Conservation (phyloP, 2,888 invertebrate genomes). For the Lasioglossum figueresi region DNA sequence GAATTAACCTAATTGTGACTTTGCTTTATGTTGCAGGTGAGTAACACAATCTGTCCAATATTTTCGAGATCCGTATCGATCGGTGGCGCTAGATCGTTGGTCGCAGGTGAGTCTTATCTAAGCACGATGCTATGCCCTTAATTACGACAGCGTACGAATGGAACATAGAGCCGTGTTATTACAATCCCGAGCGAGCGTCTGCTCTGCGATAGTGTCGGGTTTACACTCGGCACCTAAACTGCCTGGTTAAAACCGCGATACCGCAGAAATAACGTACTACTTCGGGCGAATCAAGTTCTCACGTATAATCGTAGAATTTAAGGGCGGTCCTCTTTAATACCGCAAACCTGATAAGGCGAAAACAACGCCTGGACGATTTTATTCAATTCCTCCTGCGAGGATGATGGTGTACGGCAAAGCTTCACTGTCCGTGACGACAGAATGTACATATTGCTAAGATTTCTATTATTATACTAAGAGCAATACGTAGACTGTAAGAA, state of each 20-base stretch:
- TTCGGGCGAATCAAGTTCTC: conserved; percentile 17
- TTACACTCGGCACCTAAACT: conserved; percentile 11
- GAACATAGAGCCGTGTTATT: conserved; percentile 20
- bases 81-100: conserved; percentile 47
- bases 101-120: conserved; percentile 69
- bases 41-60: conserved; percentile 63
- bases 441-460: background rate
- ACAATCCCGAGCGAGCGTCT: conserved; percentile 23
- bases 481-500: background rate
- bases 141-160: conserved; percentile 18
- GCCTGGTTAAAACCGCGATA: conserved; percentile 11
- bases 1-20: conserved; percentile 6
- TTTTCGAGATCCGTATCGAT: conserved; percentile 24
- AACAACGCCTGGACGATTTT: background rate
- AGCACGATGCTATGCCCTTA: conserved; percentile 61
- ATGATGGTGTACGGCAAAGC: conserved; percentile 53
- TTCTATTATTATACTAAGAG: background rate
- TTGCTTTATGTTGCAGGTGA: conserved; percentile 76
- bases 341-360: background rate
- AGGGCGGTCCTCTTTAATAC: background rate
- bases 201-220: conserved; percentile 18
- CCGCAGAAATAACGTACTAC: conserved; percentile 7
- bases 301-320: background rate
- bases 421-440: conserved; percentile 48
- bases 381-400: background rate